Percentiles rank a stretch among this genome's conserved stretches.
These are phyloP conservation scores for Cepaea hortensis DNA, from an alignment of 2,888 invertebrate genomes.

Conservation along the genomic window DNA sequence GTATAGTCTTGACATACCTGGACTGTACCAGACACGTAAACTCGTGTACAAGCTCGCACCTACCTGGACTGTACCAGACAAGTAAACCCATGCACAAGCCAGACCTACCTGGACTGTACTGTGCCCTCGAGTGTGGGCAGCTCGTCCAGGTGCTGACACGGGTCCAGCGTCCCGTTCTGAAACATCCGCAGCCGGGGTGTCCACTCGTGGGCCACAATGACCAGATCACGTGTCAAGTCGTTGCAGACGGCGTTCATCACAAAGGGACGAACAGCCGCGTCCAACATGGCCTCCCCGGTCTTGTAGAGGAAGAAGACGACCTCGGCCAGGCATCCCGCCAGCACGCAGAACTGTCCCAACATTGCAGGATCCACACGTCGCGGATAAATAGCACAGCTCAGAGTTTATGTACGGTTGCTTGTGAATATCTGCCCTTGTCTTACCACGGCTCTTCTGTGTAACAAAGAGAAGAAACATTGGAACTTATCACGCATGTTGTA, in stretches of 20 bases:
- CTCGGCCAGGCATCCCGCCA: slow-evolving; percentile 60
- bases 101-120: slow-evolving; percentile 27
- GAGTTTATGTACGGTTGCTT: too few relatives aligned
- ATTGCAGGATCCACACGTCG: not conserved
- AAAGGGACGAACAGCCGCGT: slow-evolving; percentile 73
- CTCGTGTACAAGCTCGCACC: too few relatives aligned
- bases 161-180: slow-evolving; percentile 30
- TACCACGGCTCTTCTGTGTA: too few relatives aligned
- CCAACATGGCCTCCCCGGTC: slow-evolving; percentile 74
- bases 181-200: slow-evolving; percentile 20
- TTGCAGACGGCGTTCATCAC: slow-evolving; percentile 71
- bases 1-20: too few relatives aligned
- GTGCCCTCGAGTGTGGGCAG: slow-evolving; percentile 33
- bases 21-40: too few relatives aligned
- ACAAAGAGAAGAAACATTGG: too few relatives aligned
- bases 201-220: slow-evolving; percentile 30
- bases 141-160: slow-evolving; percentile 38
- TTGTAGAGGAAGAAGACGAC: slow-evolving; percentile 75
- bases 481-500: too few relatives aligned
- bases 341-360: slow-evolving; percentile 33
- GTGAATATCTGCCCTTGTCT: not conserved
- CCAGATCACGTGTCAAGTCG: slow-evolving; percentile 56
- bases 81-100: not conserved
- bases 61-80: not conserved
- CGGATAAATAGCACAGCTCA: too few relatives aligned